Conservation (phyloP, 2,797 vertebrate genomes). For the Dendrocincla fuliginosa region DNA sequence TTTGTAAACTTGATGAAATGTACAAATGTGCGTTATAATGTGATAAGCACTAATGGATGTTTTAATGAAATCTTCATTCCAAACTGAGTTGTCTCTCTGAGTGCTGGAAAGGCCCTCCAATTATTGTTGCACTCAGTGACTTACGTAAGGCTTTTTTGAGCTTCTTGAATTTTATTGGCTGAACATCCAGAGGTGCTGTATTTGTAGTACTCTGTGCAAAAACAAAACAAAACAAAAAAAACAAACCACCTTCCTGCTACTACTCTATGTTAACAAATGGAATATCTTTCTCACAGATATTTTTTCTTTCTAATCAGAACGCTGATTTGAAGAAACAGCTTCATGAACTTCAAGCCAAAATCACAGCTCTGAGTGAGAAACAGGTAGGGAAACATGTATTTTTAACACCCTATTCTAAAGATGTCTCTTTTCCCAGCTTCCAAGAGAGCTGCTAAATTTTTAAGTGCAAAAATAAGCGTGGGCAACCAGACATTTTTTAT, state of each 20-base stretch:
- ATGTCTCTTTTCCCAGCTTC: constrained; percentile 65
- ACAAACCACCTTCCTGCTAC: constrained; percentile 53
- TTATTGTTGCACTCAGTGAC: neutral
- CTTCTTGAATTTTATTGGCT: constrained; percentile 50
- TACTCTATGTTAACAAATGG: constrained; percentile 75
- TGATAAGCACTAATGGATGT: constrained; percentile 36
- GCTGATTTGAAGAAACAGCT: constrained; percentile 99
- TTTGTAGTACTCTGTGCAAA: constrained; percentile 52
- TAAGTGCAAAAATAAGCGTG: constrained; percentile 69
- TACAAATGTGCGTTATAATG: neutral
- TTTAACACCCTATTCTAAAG: constrained; percentile 74
- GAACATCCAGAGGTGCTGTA: constrained; percentile 58
- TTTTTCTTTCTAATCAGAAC: constrained; percentile 87
- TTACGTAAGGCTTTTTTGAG: constrained; percentile 47
- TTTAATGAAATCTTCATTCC: constrained; percentile 20
- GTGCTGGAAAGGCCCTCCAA: neutral
- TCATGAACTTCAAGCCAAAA: constrained; percentile 99
- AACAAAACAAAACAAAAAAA: neutral
- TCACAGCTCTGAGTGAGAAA: constrained; percentile 97
- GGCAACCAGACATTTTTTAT: constrained; percentile 57
- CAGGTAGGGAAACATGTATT: constrained; percentile 85
- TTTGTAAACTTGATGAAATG: constrained; percentile 9
- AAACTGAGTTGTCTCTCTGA: neutral
- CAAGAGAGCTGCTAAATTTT: constrained; percentile 67
- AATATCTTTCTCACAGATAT: constrained; percentile 81